phyloP scores from a whole-genome alignment of 2,888 invertebrate species.

The Erynnis tages region DNA sequence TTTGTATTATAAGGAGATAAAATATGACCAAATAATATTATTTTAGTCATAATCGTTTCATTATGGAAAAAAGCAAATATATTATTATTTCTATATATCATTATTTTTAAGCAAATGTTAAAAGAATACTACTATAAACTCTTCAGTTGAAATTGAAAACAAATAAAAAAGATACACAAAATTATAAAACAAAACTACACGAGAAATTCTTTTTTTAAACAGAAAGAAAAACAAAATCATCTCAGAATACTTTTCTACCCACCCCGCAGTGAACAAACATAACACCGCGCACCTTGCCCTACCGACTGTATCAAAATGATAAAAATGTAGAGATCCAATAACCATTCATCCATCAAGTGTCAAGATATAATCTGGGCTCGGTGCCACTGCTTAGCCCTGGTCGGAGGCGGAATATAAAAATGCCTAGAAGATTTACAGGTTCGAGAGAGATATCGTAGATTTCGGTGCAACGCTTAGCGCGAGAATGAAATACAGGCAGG shows the following conservation, averaged over 20 bases:
- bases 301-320: slow-evolving; percentile 80
- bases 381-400: slow-evolving; percentile 75
- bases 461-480: slow-evolving; percentile 53
- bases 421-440: slow-evolving; percentile 79
- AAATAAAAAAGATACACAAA: too few relatives aligned
- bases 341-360: slow-evolving; percentile 90
- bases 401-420: slow-evolving; percentile 76
- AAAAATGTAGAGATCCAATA: slow-evolving; percentile 87
- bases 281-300: slow-evolving; percentile 54
- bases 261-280: slow-evolving; percentile 45
- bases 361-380: slow-evolving; percentile 85
- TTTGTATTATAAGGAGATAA: too few relatives aligned
- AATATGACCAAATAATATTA: too few relatives aligned
- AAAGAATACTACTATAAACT: too few relatives aligned
- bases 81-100: too few relatives aligned
- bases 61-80: too few relatives aligned
- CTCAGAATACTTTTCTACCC: slow-evolving; percentile 41
- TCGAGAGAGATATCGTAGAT: slow-evolving; percentile 69
- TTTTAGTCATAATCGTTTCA: too few relatives aligned
- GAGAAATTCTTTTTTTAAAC: too few relatives aligned
- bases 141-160: too few relatives aligned
- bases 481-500: slow-evolving; percentile 36
- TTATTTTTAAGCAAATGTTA: too few relatives aligned
- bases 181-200: too few relatives aligned
- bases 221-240: too few relatives aligned